phyloP scores from a whole-genome alignment of 1,140 invertebrate species.

The Zaprionus tsacasi region DNA sequence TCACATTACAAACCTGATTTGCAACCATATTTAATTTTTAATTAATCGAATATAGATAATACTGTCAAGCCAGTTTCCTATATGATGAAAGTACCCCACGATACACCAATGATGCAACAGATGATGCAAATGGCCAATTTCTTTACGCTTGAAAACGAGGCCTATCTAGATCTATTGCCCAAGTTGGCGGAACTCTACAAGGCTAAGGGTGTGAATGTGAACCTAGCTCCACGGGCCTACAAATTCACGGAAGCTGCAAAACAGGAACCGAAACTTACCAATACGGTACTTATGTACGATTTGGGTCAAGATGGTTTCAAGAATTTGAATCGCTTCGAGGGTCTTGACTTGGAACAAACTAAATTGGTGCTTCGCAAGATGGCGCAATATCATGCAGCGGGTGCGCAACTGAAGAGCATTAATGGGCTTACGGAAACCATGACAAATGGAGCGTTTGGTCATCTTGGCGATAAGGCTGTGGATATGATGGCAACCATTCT shows the following conservation, averaged over 20 bases:
- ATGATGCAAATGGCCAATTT: constrained; percentile 63
- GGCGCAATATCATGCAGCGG: constrained; percentile 86
- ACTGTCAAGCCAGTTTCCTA: constrained; percentile 46
- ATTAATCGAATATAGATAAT: constrained; percentile 47
- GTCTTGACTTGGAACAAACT: constrained; percentile 85
- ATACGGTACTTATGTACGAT: constrained; percentile 85
- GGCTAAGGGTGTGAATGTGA: constrained; percentile 57
- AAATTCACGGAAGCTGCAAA: constrained; percentile 35
- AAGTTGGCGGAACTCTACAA: constrained; percentile 63
- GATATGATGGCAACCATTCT: constrained; percentile 52
- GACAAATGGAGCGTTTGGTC: constrained; percentile 45
- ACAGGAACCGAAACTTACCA: constrained; percentile 45
- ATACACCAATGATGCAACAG: constrained; percentile 57
- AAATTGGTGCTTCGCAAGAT: constrained; percentile 85
- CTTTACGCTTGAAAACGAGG: constrained; percentile 60
- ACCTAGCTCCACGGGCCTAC: constrained; percentile 58
- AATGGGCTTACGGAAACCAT: constrained; percentile 48
- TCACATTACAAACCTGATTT: neutral
- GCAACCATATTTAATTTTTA: neutral
- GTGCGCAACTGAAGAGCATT: constrained; percentile 38
- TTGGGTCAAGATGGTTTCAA: constrained; percentile 84
- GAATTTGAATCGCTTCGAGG: constrained; percentile 85
- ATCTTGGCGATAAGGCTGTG: neutral
- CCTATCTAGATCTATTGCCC: constrained; percentile 62
- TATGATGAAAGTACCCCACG: constrained; percentile 74